Base-by-base conservation (phyloP, 2,113 vertebrate genomes). In the Scophthalmus maximus region DNA sequence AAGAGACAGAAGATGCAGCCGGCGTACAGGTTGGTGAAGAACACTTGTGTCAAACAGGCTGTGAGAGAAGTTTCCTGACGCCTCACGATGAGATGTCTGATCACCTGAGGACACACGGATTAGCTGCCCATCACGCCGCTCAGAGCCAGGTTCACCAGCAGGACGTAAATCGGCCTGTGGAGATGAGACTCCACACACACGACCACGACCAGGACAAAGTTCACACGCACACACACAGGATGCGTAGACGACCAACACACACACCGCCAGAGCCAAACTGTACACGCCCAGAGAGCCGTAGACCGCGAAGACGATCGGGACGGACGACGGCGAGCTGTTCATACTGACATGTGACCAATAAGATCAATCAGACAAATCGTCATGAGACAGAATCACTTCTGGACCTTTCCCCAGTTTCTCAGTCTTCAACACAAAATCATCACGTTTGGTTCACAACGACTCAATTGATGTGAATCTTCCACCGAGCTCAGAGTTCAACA, bases 261-360 rank as follows among this genome's bases (percentile, higher is more conserved):
- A 58, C 5, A 58, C 6, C 5, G 23, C 32, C 2, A 58, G 56
- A 2, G 34, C 34, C 5, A 25, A 6, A 8, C 18, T 57, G 11
- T 22, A 57, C 30, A 57, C 7, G 18, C 55, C 55, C 5, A 57
- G n/a, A 14, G 55, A 36, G 55, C 55, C 22, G 15, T 57, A 57
- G 30, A 57, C 12, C 6, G 55, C 36, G 17, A 57, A 36, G 55
- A 3, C 18, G n/a, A 32, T 22, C 4, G 29, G 6, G 3, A 22
- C 2, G 3, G 11, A 26, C 11, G 30, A 34, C 32, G 14, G 26
- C 8, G 55, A 57, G 32, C 11, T 14, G 20, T 57, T 57, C 55
- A 57, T 57, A 22, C 32, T 8, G 32, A 40, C 38, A 40, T n/a
- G n/a, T n/a, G n/a, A n/a, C n/a, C n/a, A n/a, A n/a, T n/a, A n/a